Percentiles rank a stretch among this genome's conserved stretches.
These are phyloP conservation scores for Chrysopa pallens DNA, from an alignment of 1,140 invertebrate genomes.

Conservation along the genomic window DNA sequence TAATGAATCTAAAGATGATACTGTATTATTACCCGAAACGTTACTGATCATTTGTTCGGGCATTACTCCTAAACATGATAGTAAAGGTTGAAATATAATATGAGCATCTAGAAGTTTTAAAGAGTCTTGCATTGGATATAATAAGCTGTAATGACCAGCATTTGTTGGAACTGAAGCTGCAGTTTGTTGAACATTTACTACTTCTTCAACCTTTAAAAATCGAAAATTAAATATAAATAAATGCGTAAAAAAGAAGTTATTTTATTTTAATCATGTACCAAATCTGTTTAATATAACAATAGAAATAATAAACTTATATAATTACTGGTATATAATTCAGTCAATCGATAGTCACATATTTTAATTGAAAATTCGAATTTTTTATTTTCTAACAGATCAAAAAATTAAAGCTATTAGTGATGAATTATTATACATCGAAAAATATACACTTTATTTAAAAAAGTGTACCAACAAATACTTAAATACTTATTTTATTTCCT, in stretches of 20 bases:
- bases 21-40: constrained; percentile 25
- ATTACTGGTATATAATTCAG: too few species aligned
- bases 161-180: not conserved
- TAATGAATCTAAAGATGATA: constrained; percentile 63
- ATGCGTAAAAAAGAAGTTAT: not conserved
- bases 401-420: too few species aligned
- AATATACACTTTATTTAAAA: too few species aligned
- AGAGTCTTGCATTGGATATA: constrained; percentile 65
- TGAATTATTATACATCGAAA: too few species aligned
- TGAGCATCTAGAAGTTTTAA: constrained; percentile 74
- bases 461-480: too few species aligned
- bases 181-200: not conserved
- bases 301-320: too few species aligned
- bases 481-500: too few species aligned
- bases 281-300: too few species aligned
- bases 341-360: too few species aligned
- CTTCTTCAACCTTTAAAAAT: constrained; percentile 12
- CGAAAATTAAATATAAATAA: not conserved
- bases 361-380: too few species aligned
- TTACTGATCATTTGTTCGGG: constrained; percentile 61
- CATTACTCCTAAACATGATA: constrained; percentile 70
- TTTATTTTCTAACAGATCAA: too few species aligned
- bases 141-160: constrained; percentile 28
- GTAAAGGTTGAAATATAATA: constrained; percentile 77
- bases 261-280: too few species aligned